These are phyloP conservation scores for Microvelia longipes DNA, from an alignment of 1,140 invertebrate species.

Conservation along the genomic window DNA sequence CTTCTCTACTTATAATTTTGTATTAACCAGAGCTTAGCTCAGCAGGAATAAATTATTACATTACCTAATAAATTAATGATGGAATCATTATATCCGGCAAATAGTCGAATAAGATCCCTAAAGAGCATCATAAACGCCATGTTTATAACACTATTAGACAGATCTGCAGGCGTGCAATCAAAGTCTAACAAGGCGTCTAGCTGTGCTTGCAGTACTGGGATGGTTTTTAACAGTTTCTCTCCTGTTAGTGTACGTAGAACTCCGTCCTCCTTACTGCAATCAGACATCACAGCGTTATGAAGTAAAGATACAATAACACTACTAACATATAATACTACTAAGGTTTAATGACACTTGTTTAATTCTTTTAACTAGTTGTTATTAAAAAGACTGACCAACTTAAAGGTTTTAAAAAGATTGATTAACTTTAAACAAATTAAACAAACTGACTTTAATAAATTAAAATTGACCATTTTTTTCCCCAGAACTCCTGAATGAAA, in stretches of 20 bases:
- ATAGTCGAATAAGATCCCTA: slow-evolving; percentile 93
- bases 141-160: slow-evolving; percentile 96
- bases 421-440: no score
- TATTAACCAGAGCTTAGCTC: no score
- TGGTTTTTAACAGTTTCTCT: slow-evolving; percentile 91
- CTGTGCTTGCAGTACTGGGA: slow-evolving; percentile 89
- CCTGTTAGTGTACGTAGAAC: slow-evolving; percentile 90
- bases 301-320: neutral
- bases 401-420: no score
- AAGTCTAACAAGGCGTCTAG: slow-evolving; percentile 92
- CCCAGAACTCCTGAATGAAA: no score
- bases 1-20: no score
- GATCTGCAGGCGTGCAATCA: slow-evolving; percentile 90
- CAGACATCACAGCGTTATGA: slow-evolving; percentile 4
- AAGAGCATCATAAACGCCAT: slow-evolving; percentile 97
- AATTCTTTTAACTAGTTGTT: no score
- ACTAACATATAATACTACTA: no score
- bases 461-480: no score
- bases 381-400: no score
- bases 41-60: no score
- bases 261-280: slow-evolving; percentile 81
- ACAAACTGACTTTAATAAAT: no score
- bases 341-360: no score
- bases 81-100: slow-evolving; percentile 99
- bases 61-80: slow-evolving; percentile 92